These are phyloP conservation scores for Trichacis sp. DNA, from an alignment of 2,888 invertebrate genomes.

Conservation along the genomic window DNA sequence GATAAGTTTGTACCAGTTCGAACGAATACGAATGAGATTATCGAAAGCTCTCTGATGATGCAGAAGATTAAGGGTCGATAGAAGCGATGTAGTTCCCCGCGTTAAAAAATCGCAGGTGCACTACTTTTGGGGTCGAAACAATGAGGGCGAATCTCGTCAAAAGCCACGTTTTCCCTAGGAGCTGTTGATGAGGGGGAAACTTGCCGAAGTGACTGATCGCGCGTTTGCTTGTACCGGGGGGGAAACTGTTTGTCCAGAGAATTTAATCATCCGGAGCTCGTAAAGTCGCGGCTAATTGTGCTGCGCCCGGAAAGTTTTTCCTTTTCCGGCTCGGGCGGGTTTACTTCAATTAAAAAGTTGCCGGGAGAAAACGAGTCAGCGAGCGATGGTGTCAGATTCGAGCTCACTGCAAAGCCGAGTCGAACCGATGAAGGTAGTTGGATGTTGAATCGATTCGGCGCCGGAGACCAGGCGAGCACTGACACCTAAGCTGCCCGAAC, in stretches of 20 bases:
- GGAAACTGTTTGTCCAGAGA: slow-evolving; percentile 32
- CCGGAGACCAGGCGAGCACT: slow-evolving; percentile 16
- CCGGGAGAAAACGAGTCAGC: slow-evolving; percentile 25
- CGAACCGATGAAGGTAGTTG: slow-evolving; percentile 1
- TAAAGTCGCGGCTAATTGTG: slow-evolving; percentile 35
- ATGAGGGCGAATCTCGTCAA: slow-evolving; percentile 30
- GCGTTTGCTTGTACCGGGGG: slow-evolving; percentile 7
- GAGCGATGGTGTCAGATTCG: slow-evolving; percentile 38
- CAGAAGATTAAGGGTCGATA: too few species aligned
- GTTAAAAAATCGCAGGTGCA: too few species aligned
- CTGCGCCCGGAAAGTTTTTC: slow-evolving; percentile 17
- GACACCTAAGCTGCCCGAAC: slow-evolving; percentile 24
- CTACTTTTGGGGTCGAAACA: too few species aligned
- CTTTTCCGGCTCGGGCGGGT: slow-evolving; percentile 25
- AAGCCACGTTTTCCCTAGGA: background rate
- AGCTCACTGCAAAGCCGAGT: slow-evolving; percentile 30
- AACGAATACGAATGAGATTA: too few species aligned
- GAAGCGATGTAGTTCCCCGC: too few species aligned
- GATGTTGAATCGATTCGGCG: slow-evolving; percentile 39
- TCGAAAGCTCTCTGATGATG: too few species aligned
- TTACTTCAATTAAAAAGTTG: slow-evolving; percentile 43
- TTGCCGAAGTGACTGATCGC: slow-evolving; percentile 21
- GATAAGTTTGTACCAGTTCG: too few species aligned
- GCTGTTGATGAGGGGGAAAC: background rate
- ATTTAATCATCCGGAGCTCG: slow-evolving; percentile 30